These are phyloP conservation scores for Pegoplata infirma DNA, from an alignment of 2,888 invertebrate genomes.

Conservation along the genomic window DNA sequence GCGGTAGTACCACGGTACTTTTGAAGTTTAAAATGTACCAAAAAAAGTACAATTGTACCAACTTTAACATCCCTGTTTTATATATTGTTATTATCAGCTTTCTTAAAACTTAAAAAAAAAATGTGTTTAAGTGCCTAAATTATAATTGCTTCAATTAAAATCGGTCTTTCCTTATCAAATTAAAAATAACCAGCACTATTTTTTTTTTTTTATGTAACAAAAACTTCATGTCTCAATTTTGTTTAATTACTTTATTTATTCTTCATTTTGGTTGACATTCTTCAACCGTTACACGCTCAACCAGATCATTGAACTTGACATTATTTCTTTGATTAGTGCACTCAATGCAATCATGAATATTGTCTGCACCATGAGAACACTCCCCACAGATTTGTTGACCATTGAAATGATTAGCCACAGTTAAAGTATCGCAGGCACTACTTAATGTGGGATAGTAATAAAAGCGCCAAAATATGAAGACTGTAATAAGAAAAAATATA, in stretches of 20 bases:
- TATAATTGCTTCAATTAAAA: too few relatives aligned
- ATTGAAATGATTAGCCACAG: constrained; percentile 20
- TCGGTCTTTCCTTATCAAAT: too few relatives aligned
- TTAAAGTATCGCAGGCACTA: constrained; percentile 24
- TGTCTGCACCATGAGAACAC: constrained; percentile 43
- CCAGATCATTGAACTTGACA: constrained; percentile 81
- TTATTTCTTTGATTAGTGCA: constrained; percentile 69
- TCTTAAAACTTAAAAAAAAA: too few relatives aligned
- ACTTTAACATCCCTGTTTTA: too few relatives aligned
- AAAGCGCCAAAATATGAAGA: constrained; percentile 61
- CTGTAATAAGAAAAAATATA: constrained; percentile 31
- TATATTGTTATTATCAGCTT: too few relatives aligned
- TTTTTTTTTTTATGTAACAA: constrained; percentile 28
- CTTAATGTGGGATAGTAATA: constrained; percentile 30
- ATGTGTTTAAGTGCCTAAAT: too few relatives aligned
- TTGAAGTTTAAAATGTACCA: too few relatives aligned
- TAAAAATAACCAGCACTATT: too few relatives aligned
- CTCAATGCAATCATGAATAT: constrained; percentile 1
- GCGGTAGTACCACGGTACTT: too few relatives aligned
- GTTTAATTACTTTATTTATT: not conserved
- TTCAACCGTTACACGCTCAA: constrained; percentile 79
- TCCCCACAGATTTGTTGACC: constrained; percentile 3
- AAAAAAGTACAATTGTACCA: too few relatives aligned
- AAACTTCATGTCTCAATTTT: not conserved
- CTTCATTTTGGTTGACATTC: constrained; percentile 40